A percentile compares a stretch with the other conserved stretches of the same genome.
phyloP scores from a whole-genome alignment of 1,140 invertebrate species.

The Scylla paramamosain region DNA sequence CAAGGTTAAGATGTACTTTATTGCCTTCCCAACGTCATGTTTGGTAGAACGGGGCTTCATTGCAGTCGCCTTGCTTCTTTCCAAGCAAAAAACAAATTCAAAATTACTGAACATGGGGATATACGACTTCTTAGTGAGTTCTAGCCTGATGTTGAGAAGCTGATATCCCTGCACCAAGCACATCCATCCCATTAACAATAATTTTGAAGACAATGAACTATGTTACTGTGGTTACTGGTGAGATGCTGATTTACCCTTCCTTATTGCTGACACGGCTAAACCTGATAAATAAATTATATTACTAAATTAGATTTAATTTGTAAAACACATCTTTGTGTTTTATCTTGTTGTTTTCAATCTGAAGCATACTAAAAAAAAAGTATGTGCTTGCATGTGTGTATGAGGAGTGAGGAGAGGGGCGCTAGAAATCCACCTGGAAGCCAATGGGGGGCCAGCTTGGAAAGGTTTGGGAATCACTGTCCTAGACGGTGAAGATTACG shows the following conservation, averaged over 20 bases:
- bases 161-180: constrained; percentile 44
- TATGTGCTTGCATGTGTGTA: no score
- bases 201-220: neutral
- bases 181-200: constrained; percentile 33
- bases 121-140: constrained; percentile 38
- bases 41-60: constrained; percentile 37
- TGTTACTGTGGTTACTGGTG: neutral
- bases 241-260: neutral
- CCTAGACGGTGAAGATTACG: no score
- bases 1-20: no score
- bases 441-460: no score
- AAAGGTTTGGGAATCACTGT: no score
- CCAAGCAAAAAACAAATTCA: constrained; percentile 39
- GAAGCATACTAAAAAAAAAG: no score
- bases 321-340: no score
- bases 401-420: no score
- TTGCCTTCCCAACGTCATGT: no score
- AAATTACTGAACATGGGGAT: constrained; percentile 44
- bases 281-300: neutral
- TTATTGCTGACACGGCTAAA: neutral
- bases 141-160: constrained; percentile 42
- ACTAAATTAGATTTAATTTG: neutral
- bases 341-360: no score
- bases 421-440: no score
- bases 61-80: constrained; percentile 39